Evolutionary conservation across 2,888 invertebrate species (phyloP).

Genomic region (Tribolium freemani): DNA sequence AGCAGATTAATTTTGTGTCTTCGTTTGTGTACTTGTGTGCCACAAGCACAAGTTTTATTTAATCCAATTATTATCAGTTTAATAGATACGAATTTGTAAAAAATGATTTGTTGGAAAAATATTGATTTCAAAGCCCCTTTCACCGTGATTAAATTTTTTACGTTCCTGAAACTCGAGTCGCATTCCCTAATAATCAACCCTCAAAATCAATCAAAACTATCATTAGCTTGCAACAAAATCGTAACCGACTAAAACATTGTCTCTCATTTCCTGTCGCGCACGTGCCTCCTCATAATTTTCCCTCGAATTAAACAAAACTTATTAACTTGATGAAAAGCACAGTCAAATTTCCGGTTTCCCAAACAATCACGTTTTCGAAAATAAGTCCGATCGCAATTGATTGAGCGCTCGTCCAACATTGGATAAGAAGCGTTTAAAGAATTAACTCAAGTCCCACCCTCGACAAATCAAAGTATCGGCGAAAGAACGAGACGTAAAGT

Average conservation of each 20-base stretch:
- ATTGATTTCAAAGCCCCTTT: too few species aligned
- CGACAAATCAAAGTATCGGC: constrained; percentile 52
- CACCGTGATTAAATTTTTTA: too few species aligned
- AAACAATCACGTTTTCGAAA: constrained; percentile 48
- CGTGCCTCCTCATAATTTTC: constrained; percentile 44
- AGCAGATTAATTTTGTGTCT: too few species aligned
- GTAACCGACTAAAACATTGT: background rate
- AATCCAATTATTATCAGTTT: too few species aligned
- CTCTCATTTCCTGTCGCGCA: constrained; percentile 41
- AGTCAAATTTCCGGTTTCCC: constrained; percentile 61
- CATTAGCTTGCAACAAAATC: background rate
- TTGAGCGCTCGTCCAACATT: constrained; percentile 35
- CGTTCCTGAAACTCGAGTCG: too few species aligned
- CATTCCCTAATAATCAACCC: too few species aligned
- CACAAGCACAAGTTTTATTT: too few species aligned
- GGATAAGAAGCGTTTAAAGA: constrained; percentile 42
- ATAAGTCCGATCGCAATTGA: constrained; percentile 29
- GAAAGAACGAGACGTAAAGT: constrained; percentile 45
- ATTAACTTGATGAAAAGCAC: constrained; percentile 50
- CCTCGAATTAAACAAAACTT: constrained; percentile 25
- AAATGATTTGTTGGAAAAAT: too few species aligned
- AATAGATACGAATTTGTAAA: too few species aligned
- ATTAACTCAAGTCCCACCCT: constrained; percentile 56
- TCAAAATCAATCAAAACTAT: background rate
- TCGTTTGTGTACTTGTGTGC: too few species aligned